Evolutionary conservation across 2,797 vertebrate species (phyloP).

Genomic region (Capromys pilorides): DNA sequence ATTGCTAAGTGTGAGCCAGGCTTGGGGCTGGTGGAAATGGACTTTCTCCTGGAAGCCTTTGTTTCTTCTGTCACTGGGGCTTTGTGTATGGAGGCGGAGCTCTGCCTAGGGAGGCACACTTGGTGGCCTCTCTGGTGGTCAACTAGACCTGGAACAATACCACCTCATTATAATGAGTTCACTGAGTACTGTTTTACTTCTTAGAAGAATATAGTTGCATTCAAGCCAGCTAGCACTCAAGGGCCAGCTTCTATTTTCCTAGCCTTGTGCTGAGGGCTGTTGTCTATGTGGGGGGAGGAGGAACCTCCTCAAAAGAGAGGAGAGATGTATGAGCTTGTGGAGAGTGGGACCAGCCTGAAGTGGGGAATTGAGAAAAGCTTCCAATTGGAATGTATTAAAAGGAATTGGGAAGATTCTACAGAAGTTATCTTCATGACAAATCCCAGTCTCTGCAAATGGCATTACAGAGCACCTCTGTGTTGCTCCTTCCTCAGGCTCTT

Average conservation of each 20-base stretch:
- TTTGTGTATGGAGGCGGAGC: neutral
- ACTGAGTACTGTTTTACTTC: neutral
- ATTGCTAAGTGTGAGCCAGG: neutral
- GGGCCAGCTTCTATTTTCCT: neutral
- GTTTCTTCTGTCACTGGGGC: neutral
- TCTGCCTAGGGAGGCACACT: neutral
- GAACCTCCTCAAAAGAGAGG: neutral
- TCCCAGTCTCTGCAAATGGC: slow-evolving; percentile 1
- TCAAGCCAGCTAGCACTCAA: neutral
- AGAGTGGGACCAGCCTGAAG: neutral
- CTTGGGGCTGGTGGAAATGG: neutral
- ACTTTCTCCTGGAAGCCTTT: neutral
- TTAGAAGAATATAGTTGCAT: neutral
- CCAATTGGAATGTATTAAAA: neutral
- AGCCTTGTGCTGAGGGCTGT: neutral
- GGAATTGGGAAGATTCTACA: neutral
- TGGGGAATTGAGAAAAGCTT: neutral
- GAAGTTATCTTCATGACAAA: neutral
- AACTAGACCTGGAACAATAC: neutral
- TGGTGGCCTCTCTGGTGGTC: neutral
- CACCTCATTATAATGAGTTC: neutral
- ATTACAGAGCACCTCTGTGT: neutral
- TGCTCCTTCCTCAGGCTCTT: neutral
- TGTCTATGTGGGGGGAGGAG: neutral
- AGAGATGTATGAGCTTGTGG: neutral